Conservation (phyloP, 2,797 vertebrate genomes). For the Falco berigora region DNA sequence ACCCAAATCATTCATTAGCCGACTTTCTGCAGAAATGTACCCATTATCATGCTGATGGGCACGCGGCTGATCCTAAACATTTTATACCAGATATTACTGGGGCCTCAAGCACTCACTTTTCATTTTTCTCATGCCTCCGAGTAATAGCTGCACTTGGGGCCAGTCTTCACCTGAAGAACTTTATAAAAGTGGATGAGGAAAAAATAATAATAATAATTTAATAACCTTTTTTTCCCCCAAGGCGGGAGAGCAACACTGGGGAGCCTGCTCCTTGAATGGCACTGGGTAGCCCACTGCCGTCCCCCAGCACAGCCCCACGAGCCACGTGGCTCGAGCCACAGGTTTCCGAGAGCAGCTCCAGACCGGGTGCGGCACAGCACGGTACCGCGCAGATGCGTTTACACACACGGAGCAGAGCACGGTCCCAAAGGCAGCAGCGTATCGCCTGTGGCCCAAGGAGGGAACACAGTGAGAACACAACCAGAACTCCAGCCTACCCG, state of each 20-base stretch:
- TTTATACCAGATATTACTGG: neutral
- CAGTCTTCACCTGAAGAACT: neutral
- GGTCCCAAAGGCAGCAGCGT: fast-evolving
- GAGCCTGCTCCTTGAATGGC: neutral
- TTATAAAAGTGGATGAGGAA: neutral
- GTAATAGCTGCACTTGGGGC: too few relatives aligned
- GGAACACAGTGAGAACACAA: fast-evolving
- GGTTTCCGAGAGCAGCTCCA: neutral
- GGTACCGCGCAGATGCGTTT: fast-evolving
- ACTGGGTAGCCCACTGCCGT: neutral
- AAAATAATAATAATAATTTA: too few relatives aligned
- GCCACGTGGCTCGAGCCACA: fast-evolving
- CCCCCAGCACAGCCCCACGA: neutral
- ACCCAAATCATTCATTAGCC: neutral
- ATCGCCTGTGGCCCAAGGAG: fast-evolving
- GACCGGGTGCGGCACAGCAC: neutral
- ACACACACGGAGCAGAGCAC: neutral
- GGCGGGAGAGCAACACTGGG: neutral
- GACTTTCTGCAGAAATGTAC: neutral
- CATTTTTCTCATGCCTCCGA: neutral
- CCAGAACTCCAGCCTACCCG: neutral
- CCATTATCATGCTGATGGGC: neutral
- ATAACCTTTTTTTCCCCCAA: neutral
- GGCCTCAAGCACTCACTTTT: neutral
- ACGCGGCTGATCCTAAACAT: neutral